A percentile compares a stretch with the other conserved stretches of the same genome.
phyloP scores from a whole-genome alignment of 1,140 invertebrate genomes.

The Polyergus mexicanus region DNA sequence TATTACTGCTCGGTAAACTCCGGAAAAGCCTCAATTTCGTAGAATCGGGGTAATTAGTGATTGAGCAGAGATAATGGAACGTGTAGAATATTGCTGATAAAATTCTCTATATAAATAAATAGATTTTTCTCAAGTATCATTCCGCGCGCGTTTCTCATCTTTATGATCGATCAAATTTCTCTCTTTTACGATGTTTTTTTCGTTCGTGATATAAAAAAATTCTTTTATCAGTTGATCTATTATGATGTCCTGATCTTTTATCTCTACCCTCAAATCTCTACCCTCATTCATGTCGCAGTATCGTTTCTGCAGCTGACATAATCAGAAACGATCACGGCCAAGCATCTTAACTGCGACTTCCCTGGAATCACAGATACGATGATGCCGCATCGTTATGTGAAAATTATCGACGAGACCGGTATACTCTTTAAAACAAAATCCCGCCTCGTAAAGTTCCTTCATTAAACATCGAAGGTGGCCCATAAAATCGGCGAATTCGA shows the following conservation, averaged over 20 bases:
- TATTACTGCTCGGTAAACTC: constrained; percentile 70
- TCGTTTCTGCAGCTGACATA: constrained; percentile 10
- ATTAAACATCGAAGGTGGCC: constrained; percentile 86
- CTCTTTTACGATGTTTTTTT: not conserved
- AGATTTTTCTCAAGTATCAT: constrained; percentile 31
- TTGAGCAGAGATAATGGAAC: constrained; percentile 67
- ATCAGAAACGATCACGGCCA: constrained; percentile 31
- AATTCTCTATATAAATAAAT: constrained; percentile 8
- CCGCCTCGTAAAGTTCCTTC: constrained; percentile 85
- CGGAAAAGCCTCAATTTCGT: constrained; percentile 65
- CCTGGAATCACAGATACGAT: constrained; percentile 21
- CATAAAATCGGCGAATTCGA: constrained; percentile 85
- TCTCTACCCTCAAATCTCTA: not conserved
- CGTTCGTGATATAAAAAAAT: not conserved
- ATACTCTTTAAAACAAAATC: constrained; percentile 85
- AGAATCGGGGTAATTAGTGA: constrained; percentile 64
- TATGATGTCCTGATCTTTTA: not conserved
- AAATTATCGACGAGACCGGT: constrained; percentile 82
- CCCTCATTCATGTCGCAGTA: not conserved
- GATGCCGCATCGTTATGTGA: constrained; percentile 71
- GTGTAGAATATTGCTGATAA: constrained; percentile 5
- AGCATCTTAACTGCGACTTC: constrained; percentile 8
- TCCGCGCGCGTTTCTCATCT: not conserved
- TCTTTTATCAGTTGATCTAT: not conserved
- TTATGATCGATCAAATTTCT: not conserved